Conservation (phyloP, 1,140 invertebrate genomes). For the Pogonomyrmex barbatus region DNA sequence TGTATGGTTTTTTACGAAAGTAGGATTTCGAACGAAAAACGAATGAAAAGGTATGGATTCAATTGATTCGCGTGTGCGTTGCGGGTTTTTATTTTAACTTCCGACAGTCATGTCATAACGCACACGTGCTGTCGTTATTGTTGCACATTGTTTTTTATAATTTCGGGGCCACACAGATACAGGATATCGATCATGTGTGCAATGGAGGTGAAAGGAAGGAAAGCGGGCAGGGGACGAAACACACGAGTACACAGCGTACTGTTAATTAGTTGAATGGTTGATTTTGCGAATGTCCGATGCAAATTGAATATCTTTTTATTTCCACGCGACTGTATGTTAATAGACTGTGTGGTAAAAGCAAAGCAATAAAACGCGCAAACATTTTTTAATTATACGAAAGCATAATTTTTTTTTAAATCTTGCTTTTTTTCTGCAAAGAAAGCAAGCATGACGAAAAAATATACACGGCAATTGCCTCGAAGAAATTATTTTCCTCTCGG, state of each 20-base stretch:
- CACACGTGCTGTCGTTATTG: slow-evolving; percentile 44
- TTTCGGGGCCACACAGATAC: background rate
- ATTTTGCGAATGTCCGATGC: slow-evolving; percentile 12
- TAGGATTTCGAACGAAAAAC: slow-evolving; percentile 11
- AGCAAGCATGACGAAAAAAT: background rate
- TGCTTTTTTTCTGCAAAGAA: background rate
- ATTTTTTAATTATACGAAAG: slow-evolving; percentile 9
- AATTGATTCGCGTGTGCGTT: slow-evolving; percentile 40
- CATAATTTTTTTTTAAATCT: background rate
- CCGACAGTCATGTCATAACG: slow-evolving; percentile 12
- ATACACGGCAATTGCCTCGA: background rate
- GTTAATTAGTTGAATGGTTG: slow-evolving; percentile 49
- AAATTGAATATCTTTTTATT: slow-evolving; percentile 38
- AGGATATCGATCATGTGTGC: slow-evolving; percentile 32
- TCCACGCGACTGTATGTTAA: background rate
- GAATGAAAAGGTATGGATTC: slow-evolving; percentile 24
- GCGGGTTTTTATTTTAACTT: slow-evolving; percentile 44
- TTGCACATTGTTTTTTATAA: slow-evolving; percentile 39
- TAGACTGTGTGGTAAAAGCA: background rate
- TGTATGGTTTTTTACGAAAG: background rate
- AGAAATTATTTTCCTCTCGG: slow-evolving; percentile 27
- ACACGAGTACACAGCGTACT: background rate
- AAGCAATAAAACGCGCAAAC: background rate
- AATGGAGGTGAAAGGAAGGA: slow-evolving; percentile 38
- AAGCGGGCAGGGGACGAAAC: background rate